Evolutionary conservation across 1,140 invertebrate species (phyloP).

Genomic region (Riptortus pedestris): DNA sequence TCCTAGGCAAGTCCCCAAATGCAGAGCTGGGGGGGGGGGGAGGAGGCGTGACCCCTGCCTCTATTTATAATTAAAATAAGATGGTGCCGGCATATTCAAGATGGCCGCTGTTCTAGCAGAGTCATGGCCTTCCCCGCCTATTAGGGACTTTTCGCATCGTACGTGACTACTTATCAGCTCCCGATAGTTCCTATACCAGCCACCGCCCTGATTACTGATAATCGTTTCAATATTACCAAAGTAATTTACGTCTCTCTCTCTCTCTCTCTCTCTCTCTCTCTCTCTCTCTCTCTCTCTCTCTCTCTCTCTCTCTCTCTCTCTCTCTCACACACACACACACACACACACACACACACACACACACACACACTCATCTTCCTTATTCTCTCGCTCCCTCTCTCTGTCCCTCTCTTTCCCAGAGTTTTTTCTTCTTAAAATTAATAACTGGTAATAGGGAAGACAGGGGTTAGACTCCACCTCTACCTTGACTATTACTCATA

Average conservation of each 20-base stretch:
- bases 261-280: too few relatives aligned
- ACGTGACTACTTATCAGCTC: not conserved
- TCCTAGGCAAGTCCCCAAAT: not conserved
- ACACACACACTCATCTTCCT: too few relatives aligned
- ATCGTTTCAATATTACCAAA: constrained; percentile 18
- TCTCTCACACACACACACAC: too few relatives aligned
- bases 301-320: too few relatives aligned
- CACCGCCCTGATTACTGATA: constrained; percentile 14
- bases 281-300: too few relatives aligned
- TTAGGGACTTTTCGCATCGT: constrained; percentile 8
- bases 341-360: too few relatives aligned
- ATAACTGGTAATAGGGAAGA: constrained; percentile 10
- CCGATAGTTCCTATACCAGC: not conserved
- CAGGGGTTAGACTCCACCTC: not conserved
- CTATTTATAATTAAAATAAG: constrained; percentile 17
- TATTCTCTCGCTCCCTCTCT: not conserved
- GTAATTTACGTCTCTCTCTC: constrained; percentile 11
- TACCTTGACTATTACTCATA: constrained; percentile 3
- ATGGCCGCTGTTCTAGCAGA: not conserved
- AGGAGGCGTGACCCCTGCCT: not conserved
- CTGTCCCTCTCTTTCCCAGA: not conserved
- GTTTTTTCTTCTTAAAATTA: constrained; percentile 16
- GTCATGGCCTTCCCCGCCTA: too few relatives aligned
- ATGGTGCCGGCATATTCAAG: constrained; percentile 13
- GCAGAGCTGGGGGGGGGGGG: not conserved